Evolutionary conservation across 2,113 vertebrate genomes (phyloP).

Genomic region (Philantomba maxwellii): DNA sequence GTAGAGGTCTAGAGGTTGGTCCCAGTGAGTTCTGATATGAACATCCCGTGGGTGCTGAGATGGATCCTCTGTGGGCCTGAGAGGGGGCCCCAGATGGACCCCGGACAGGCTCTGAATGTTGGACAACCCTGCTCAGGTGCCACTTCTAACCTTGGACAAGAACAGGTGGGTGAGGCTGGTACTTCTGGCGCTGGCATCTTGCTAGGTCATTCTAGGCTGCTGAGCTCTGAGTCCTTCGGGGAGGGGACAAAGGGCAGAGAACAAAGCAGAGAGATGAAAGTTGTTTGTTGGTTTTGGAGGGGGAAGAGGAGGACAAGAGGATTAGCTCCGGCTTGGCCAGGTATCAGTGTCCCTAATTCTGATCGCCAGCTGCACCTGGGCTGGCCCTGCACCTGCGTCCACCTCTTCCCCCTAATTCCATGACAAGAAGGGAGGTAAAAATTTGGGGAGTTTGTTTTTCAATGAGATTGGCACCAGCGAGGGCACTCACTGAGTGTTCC

Average conservation of each 20-base stretch:
- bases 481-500: not conserved
- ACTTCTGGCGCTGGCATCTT: not conserved
- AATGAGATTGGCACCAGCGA: not conserved
- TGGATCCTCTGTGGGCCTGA: not conserved
- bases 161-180: not conserved
- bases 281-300: constrained; percentile 37
- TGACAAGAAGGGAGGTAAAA: not conserved
- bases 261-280: not conserved
- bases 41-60: not conserved
- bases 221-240: not conserved
- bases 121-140: not conserved
- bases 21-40: not conserved
- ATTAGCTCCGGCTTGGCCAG: not conserved
- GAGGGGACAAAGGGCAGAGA: not conserved
- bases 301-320: not conserved
- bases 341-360: not conserved
- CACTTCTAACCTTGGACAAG: not conserved
- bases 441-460: not conserved
- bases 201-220: not conserved
- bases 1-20: not conserved
- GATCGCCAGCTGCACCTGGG: not conserved
- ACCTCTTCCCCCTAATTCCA: not conserved
- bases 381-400: not conserved
- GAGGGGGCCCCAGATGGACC: not conserved
- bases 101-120: not conserved